Conservation (phyloP, 2,797 vertebrate genomes). For the Channallabes apus region DNA sequence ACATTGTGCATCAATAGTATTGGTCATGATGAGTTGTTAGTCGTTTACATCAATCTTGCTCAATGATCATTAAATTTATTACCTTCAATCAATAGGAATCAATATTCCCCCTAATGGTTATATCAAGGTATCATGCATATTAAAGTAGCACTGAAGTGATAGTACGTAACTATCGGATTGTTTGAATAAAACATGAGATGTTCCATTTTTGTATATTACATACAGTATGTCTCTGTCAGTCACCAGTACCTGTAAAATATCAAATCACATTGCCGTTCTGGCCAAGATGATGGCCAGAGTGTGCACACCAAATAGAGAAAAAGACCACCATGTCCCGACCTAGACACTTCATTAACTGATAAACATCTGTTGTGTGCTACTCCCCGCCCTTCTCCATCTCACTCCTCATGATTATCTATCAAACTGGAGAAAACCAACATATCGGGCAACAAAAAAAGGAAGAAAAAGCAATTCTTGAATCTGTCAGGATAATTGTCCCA, state of each 20-base stretch:
- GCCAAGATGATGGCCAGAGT: slow-evolving; percentile 45
- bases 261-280: slow-evolving; percentile 27
- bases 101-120: slow-evolving; percentile 20
- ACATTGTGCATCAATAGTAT: neutral
- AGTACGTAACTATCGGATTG: neutral
- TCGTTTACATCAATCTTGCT: neutral
- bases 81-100: neutral
- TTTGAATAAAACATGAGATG: slow-evolving; percentile 26
- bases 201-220: slow-evolving; percentile 28
- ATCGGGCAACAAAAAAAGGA: slow-evolving; percentile 46
- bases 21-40: slow-evolving; percentile 4
- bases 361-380: slow-evolving; percentile 55
- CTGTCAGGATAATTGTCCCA: slow-evolving; percentile 57
- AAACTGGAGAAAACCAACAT: slow-evolving; percentile 50
- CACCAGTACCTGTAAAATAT: slow-evolving; percentile 17
- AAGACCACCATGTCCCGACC: slow-evolving; percentile 43
- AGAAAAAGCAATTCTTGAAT: slow-evolving; percentile 58
- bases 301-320: slow-evolving; percentile 41
- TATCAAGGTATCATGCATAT: slow-evolving; percentile 1
- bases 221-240: slow-evolving; percentile 11
- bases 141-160: neutral
- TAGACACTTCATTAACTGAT: slow-evolving; percentile 64
- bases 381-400: slow-evolving; percentile 42
- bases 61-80: slow-evolving; percentile 29
- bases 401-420: slow-evolving; percentile 53